A percentile compares a stretch with the other conserved stretches of the same genome.
phyloP scores from a whole-genome alignment of 2,113 vertebrate genomes.

The Bubo bubo region DNA sequence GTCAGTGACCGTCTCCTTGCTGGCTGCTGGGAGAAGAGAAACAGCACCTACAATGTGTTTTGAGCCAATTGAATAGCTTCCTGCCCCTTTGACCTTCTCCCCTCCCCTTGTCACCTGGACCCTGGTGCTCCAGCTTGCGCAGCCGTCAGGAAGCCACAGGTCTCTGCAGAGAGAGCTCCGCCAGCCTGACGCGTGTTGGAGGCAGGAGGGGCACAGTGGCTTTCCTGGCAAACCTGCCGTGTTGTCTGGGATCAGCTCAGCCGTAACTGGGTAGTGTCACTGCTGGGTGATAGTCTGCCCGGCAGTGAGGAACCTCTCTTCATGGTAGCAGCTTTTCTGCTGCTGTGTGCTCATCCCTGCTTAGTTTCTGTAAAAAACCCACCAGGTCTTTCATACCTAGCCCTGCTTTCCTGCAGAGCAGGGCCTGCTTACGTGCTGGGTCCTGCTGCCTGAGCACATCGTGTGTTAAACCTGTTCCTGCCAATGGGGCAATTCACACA shows the following conservation, averaged over 20 bases:
- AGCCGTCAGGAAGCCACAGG: not conserved
- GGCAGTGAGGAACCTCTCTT: not conserved
- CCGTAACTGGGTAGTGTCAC: not conserved
- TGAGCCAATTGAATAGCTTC: not conserved
- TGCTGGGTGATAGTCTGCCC: not conserved
- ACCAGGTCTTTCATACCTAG: not conserved
- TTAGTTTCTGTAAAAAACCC: not conserved
- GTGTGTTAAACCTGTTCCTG: not conserved
- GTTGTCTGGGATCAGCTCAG: not conserved
- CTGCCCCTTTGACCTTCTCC: not conserved
- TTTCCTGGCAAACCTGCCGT: not conserved
- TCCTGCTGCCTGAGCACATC: not conserved
- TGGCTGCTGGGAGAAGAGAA: not conserved
- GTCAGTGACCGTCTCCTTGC: fast-evolving
- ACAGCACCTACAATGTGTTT: not conserved
- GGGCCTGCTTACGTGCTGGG: fast-evolving
- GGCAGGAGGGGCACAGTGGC: not conserved
- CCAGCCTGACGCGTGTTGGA: not conserved
- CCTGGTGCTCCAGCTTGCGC: not conserved
- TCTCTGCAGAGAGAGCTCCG: not conserved
- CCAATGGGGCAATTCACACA: not conserved
- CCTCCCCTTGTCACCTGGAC: not conserved
- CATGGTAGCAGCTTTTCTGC: not conserved
- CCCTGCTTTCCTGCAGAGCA: not conserved
- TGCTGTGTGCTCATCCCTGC: not conserved